These are phyloP conservation scores for Pomacea canaliculata DNA, from an alignment of 2,888 invertebrate genomes.

Conservation along the genomic window DNA sequence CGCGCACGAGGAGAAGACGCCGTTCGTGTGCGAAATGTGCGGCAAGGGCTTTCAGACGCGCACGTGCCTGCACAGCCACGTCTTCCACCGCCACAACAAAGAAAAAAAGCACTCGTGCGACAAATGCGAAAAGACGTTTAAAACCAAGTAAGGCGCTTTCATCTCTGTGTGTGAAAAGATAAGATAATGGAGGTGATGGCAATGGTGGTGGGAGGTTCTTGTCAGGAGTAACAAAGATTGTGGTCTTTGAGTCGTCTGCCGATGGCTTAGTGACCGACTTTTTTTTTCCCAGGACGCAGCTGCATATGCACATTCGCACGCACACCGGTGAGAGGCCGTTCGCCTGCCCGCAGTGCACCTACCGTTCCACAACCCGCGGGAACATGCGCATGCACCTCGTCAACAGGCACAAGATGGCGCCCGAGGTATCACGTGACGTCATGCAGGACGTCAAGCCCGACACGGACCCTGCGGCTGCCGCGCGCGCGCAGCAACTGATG, in stretches of 20 bases:
- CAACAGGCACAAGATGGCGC: slow-evolving; percentile 20
- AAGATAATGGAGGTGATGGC: background rate
- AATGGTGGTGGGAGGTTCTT: background rate
- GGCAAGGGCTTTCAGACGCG: slow-evolving; percentile 54
- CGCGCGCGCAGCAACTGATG: background rate
- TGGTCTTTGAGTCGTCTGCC: too few relatives aligned
- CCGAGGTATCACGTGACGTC: background rate
- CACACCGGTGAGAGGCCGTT: slow-evolving; percentile 61
- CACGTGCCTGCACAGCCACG: slow-evolving; percentile 56
- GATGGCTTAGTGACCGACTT: too few relatives aligned
- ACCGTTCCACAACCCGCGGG: slow-evolving; percentile 57
- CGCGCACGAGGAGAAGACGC: slow-evolving; percentile 53
- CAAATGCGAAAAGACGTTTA: slow-evolving; percentile 54
- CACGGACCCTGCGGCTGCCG: background rate
- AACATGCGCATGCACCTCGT: slow-evolving; percentile 56
- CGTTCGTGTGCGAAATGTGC: slow-evolving; percentile 58
- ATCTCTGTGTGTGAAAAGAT: background rate
- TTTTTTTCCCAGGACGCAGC: slow-evolving; percentile 40
- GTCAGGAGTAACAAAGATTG: background rate
- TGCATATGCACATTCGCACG: slow-evolving; percentile 54
- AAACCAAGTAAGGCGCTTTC: slow-evolving; percentile 38
- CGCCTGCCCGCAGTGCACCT: slow-evolving; percentile 52
- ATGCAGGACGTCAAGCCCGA: slow-evolving; percentile 19
- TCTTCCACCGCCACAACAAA: slow-evolving; percentile 55
- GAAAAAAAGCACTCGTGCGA: slow-evolving; percentile 50